A percentile compares a stretch with the other conserved stretches of the same genome.
Evolutionary conservation across 1,140 invertebrate genomes (phyloP).

Genomic region (Potamilus streckersoni): DNA sequence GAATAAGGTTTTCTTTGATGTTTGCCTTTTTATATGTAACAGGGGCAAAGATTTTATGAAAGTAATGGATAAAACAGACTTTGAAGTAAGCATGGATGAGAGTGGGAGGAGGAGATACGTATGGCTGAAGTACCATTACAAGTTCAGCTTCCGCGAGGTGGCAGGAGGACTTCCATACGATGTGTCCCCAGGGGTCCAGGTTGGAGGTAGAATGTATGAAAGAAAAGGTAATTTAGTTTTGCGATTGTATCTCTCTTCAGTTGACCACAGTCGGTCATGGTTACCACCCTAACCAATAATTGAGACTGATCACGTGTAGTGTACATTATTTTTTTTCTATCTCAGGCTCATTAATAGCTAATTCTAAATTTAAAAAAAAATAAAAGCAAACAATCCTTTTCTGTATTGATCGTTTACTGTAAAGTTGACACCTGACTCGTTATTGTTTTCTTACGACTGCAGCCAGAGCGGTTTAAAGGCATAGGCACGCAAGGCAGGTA

Average conservation of each 20-base stretch:
- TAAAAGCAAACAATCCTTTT: too few relatives aligned
- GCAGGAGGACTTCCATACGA: conserved; percentile 41
- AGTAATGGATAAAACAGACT: conserved; percentile 59
- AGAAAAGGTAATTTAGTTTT: conserved; percentile 46
- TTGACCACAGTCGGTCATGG: too few relatives aligned
- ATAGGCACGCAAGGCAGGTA: too few relatives aligned
- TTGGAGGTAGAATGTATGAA: conserved; percentile 60
- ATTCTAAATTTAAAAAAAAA: too few relatives aligned
- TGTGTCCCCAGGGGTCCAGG: conserved; percentile 36
- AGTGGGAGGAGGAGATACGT: conserved; percentile 52
- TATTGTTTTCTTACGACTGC: too few relatives aligned
- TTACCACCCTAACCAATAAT: too few relatives aligned
- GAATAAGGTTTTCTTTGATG: conserved; percentile 61
- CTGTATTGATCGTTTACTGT: too few relatives aligned
- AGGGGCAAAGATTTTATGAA: conserved; percentile 58
- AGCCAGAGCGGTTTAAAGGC: too few relatives aligned
- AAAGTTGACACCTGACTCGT: too few relatives aligned
- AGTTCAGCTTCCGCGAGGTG: conserved; percentile 51
- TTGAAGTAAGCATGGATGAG: conserved; percentile 52
- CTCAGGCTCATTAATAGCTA: too few relatives aligned
- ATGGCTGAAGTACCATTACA: conserved; percentile 55
- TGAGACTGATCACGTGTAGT: too few relatives aligned
- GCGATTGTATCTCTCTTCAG: neutral
- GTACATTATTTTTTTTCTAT: too few relatives aligned
- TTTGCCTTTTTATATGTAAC: conserved; percentile 58